phyloP scores from a whole-genome alignment of 1,140 invertebrate genomes.

The Drosophila subobscura region DNA sequence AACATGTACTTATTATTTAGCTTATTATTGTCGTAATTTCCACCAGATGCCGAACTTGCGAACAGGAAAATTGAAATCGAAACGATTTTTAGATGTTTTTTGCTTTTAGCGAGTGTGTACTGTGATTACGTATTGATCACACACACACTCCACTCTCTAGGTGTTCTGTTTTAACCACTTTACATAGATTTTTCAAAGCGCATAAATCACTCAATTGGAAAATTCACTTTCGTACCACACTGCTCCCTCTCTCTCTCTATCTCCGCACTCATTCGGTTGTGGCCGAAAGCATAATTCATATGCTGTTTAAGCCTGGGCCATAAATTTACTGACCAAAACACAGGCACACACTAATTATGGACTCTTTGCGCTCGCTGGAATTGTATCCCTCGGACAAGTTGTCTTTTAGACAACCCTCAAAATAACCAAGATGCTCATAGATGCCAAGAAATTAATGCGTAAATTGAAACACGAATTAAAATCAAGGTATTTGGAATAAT shows the following conservation, averaged over 20 bases:
- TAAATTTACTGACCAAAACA: slow-evolving; percentile 61
- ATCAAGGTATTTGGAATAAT: slow-evolving; percentile 68
- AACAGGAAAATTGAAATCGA: neutral
- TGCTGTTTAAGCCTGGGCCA: slow-evolving; percentile 74
- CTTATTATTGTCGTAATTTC: slow-evolving; percentile 2
- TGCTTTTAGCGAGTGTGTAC: slow-evolving; percentile 5
- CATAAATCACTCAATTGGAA: slow-evolving; percentile 82
- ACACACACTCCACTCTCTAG: neutral
- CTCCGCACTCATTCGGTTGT: slow-evolving; percentile 12
- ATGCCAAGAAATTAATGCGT: slow-evolving; percentile 14
- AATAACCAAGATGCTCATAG: neutral
- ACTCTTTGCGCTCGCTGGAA: slow-evolving; percentile 11
- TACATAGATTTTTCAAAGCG: slow-evolving; percentile 70
- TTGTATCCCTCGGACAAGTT: slow-evolving; percentile 33
- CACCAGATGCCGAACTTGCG: neutral
- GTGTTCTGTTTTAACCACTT: slow-evolving; percentile 42
- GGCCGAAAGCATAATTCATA: slow-evolving; percentile 73
- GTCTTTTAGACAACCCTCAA: slow-evolving; percentile 28
- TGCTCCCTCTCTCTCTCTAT: neutral
- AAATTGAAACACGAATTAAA: slow-evolving; percentile 2
- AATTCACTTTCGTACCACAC: slow-evolving; percentile 56
- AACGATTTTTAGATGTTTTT: neutral
- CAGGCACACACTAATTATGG: slow-evolving; percentile 70
- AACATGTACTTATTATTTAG: slow-evolving; percentile 48
- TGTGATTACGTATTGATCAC: slow-evolving; percentile 38